Evolutionary conservation across 2,113 vertebrate genomes (phyloP).

Genomic region (Anser cygnoides): DNA sequence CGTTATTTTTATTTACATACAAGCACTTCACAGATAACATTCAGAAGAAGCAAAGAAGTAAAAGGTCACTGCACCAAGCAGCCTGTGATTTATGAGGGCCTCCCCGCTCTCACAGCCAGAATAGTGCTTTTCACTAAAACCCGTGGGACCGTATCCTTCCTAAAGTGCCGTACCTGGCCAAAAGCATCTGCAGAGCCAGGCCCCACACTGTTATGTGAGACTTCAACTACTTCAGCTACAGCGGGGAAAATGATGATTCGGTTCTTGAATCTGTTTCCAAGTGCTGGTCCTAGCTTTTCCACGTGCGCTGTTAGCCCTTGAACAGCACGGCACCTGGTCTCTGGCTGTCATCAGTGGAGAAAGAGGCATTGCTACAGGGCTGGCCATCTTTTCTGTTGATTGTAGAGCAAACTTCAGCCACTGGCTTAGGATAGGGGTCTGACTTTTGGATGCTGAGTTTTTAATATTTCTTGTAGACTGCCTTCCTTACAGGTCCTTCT

Average conservation of each 20-base stretch:
- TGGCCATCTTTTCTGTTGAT: neutral
- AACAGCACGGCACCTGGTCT: neutral
- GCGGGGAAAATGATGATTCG: constrained; percentile 19
- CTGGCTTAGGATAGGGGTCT: neutral
- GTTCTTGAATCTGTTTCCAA: neutral
- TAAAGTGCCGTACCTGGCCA: neutral
- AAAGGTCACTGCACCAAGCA: neutral
- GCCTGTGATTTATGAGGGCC: neutral
- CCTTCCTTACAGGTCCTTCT: neutral
- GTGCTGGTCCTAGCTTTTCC: neutral
- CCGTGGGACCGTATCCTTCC: neutral
- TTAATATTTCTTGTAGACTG: neutral
- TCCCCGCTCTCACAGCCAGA: neutral
- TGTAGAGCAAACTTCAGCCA: neutral
- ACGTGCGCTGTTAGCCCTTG: neutral
- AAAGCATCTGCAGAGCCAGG: neutral
- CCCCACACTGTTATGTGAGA: neutral
- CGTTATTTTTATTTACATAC: neutral
- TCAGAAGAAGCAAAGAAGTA: neutral
- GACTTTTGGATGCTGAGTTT: neutral
- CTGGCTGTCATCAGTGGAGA: neutral
- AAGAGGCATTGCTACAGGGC: neutral
- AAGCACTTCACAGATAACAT: neutral
- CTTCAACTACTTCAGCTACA: neutral
- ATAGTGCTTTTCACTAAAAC: neutral